Percentiles rank a stretch among this genome's conserved stretches.
Evolutionary conservation across 2,797 vertebrate species (phyloP).

Genomic region (Mastacembelus armatus): DNA sequence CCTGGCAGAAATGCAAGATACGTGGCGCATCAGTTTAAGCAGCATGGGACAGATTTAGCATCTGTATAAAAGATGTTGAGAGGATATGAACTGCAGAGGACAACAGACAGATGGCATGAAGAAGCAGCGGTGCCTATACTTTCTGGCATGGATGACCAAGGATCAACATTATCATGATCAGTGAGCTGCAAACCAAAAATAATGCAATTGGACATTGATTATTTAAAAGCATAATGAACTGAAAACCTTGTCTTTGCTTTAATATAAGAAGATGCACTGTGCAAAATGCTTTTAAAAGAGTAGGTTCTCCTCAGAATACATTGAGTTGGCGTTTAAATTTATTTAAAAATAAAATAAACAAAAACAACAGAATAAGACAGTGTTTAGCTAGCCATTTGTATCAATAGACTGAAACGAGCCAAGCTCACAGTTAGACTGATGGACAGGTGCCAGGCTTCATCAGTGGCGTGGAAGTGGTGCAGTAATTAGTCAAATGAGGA

Average conservation of each 20-base stretch:
- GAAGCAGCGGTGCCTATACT: constrained; percentile 42
- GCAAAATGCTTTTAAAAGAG: constrained; percentile 6
- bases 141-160: constrained; percentile 49
- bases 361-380: background rate
- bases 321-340: no score
- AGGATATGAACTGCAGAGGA: constrained; percentile 35
- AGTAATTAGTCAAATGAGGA: constrained; percentile 83
- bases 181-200: constrained; percentile 51
- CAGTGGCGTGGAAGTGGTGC: constrained; percentile 72
- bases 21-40: constrained; percentile 7
- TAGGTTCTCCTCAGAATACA: background rate
- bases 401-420: constrained; percentile 42
- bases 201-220: constrained; percentile 65
- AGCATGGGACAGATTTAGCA: constrained; percentile 9
- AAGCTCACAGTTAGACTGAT: constrained; percentile 64
- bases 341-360: background rate
- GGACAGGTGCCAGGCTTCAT: constrained; percentile 81
- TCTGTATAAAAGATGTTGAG: constrained; percentile 37
- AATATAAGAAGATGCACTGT: background rate
- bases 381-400: constrained; percentile 32
- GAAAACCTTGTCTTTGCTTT: constrained; percentile 23
- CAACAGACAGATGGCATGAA: constrained; percentile 58
- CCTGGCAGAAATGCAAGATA: constrained; percentile 26
- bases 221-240: constrained; percentile 55
- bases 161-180: constrained; percentile 41